Conservation (phyloP, 2,888 invertebrate genomes). For the Reticulitermes lucifugus region DNA sequence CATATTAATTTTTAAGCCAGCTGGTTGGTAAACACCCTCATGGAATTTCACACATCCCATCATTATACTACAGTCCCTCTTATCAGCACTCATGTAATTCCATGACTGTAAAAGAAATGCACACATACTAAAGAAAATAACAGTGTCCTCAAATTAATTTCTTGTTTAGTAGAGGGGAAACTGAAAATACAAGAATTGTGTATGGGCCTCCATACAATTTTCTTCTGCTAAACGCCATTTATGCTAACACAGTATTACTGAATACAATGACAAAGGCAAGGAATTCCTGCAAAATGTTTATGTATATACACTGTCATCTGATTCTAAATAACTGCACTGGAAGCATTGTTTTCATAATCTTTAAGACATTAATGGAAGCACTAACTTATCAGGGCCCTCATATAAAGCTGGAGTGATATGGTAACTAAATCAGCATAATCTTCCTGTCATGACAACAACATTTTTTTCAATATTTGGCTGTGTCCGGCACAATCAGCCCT, state of each 20-base stretch:
- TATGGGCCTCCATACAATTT: not conserved
- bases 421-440: constrained; percentile 30
- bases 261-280: not conserved
- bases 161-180: not conserved
- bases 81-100: not conserved
- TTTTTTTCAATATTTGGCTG: constrained; percentile 27
- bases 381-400: not conserved
- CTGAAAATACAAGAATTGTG: not conserved
- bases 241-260: constrained; percentile 15
- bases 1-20: not conserved
- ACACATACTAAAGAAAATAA: not conserved
- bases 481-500: constrained; percentile 17
- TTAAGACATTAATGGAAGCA: constrained; percentile 11
- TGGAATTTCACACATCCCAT: not conserved
- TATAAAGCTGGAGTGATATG: constrained; percentile 8
- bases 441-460: not conserved
- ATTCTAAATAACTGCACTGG: constrained; percentile 7
- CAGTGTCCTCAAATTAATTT: not conserved
- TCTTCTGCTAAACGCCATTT: not conserved
- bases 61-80: not conserved
- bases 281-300: not conserved
- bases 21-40: constrained; percentile 25
- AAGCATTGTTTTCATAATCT: constrained; percentile 9
- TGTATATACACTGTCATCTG: not conserved
- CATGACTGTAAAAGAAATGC: not conserved